phyloP scores from a whole-genome alignment of 2,888 invertebrate species.

The Steromphala cineraria region DNA sequence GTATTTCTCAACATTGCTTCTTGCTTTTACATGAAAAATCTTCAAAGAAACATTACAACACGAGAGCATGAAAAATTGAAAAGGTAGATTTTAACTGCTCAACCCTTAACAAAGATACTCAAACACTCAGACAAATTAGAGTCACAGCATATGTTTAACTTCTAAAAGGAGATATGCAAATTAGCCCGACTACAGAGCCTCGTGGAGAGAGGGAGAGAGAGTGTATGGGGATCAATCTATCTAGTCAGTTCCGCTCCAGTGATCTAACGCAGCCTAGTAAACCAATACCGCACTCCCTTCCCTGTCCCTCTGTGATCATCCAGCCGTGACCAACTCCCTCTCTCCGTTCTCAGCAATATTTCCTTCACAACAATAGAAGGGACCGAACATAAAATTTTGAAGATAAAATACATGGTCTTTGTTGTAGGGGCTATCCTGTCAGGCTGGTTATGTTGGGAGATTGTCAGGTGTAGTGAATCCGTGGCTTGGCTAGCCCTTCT shows the following conservation, averaged over 20 bases:
- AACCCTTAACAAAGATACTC: too few relatives aligned
- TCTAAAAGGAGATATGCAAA: too few relatives aligned
- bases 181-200: too few relatives aligned
- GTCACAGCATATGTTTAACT: too few relatives aligned
- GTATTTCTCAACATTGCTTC: too few relatives aligned
- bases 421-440: background rate
- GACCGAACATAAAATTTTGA: constrained; percentile 8
- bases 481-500: background rate
- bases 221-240: constrained; percentile 1
- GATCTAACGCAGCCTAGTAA: constrained; percentile 2
- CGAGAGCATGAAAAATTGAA: too few relatives aligned
- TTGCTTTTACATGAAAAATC: too few relatives aligned
- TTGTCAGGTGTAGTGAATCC: background rate
- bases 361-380: background rate
- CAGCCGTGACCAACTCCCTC: background rate
- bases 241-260: constrained; percentile 4
- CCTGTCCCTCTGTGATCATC: background rate
- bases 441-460: background rate
- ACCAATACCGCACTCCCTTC: background rate
- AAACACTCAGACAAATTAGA: too few relatives aligned
- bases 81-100: too few relatives aligned
- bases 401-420: background rate
- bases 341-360: background rate
- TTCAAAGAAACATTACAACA: too few relatives aligned
- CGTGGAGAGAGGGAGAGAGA: background rate